Evolutionary conservation across 2,888 invertebrate genomes (phyloP), one percentile per base, ranked within the genome.

Genomic region (Dastarcus helophoroides): DNA sequence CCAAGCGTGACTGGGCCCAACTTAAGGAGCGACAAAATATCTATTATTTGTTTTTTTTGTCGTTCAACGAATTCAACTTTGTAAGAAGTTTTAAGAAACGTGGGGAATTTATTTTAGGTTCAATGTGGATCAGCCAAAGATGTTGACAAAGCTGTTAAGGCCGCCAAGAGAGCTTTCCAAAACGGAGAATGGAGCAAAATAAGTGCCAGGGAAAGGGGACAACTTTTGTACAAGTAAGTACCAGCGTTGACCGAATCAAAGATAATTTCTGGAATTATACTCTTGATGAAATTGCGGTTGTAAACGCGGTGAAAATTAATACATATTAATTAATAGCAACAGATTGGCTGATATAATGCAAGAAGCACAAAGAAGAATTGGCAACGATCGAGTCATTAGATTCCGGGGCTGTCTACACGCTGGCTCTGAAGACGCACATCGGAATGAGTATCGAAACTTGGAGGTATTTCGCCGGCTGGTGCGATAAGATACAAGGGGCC

Each of bases 361-460:
- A 39, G 65, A 85, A 48, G n/a, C 81, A 93, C 58, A 88, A 86
- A 54, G 93, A 94, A 56, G 94, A 97, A 53, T 60, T 97, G 43
- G 95, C 95, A 0, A 94, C 93, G 0, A 76, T 97, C 12, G 95
- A 97, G 55, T 76, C 82, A 0, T 69, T 94, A 2, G 95, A 95
- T 61, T 90, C 91, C 0, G 95, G 95, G 1, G 95, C 95, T 0
- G 95, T 97, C 0, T 97, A 95, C 63, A 95, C 95, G 0, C 64
- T 97, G 26, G 95, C 95, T 0, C 59, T 95, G 9, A 97, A 97
- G 58, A 95, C 95, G 0, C 95, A 95, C 62, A 70, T 97, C 3
- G 95, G 95, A 32, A 95, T 97, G 95, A 93, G 93, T 9, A 90
- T 95, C 29, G 93, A 94, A 53, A 90, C 90, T 0, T 94, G 93